A percentile compares a stretch with the other conserved stretches of the same genome.
These are phyloP conservation scores for Peromyscus attwateri DNA, from an alignment of 2,797 vertebrate genomes.

Conservation along the genomic window DNA sequence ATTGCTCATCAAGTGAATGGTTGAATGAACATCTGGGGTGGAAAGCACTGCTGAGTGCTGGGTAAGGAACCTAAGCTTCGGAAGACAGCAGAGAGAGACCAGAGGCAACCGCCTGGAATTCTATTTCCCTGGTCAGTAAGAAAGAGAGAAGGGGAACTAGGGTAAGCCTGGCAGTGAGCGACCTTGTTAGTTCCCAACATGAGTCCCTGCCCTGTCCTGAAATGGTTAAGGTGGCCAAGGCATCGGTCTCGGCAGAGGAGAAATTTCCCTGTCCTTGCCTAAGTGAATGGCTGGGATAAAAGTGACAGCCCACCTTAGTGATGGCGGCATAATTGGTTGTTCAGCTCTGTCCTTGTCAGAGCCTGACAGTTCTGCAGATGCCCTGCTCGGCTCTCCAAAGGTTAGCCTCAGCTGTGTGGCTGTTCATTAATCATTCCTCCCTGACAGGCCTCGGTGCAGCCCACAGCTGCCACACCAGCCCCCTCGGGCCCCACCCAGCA, in stretches of 20 bases:
- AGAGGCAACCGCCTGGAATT: not conserved
- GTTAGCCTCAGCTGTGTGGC: conserved; percentile 99
- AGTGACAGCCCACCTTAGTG: conserved; percentile 99
- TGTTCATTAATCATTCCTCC: conserved; percentile 99
- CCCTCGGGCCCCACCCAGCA: conserved; percentile 94
- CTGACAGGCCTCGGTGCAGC: conserved; percentile 98
- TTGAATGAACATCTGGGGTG: conserved; percentile 1
- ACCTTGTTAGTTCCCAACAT: not conserved
- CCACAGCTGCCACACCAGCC: conserved; percentile 97
- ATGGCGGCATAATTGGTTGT: conserved; percentile 99
- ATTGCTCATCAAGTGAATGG: conserved; percentile 26
- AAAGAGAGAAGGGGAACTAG: not conserved
- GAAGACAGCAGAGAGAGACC: not conserved
- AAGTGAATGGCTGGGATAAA: conserved; percentile 99
- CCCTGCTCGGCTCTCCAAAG: conserved; percentile 99
- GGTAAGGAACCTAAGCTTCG: not conserved
- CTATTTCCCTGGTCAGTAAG: not conserved
- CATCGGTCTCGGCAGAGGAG: conserved; percentile 95
- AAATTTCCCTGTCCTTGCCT: conserved; percentile 99
- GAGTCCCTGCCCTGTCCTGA: conserved; percentile 81
- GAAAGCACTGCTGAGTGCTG: not conserved
- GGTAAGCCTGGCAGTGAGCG: not conserved
- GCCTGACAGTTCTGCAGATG: conserved; percentile 99
- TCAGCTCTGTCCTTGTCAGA: conserved; percentile 99
- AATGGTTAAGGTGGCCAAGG: conserved; percentile 95